Base-by-base conservation (phyloP, 2,113 vertebrate species). In the Syrrhaptes paradoxus region DNA sequence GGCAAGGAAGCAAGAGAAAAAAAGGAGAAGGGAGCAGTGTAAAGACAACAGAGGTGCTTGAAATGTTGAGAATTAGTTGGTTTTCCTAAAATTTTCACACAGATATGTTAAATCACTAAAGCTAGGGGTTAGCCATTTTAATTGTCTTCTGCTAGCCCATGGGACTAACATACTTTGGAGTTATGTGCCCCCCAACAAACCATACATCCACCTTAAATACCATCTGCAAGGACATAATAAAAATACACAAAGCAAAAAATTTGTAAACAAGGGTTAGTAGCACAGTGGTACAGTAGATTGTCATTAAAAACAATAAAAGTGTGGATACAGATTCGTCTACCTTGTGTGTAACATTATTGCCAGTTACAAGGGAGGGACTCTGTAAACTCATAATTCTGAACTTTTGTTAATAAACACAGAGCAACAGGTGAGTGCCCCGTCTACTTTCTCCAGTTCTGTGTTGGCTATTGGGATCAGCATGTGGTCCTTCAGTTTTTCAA, bases 401-500 rank as follows among this genome's bases (percentile, higher is more conserved):
- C 96, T 98, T 98, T 99, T 99, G 97, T 99, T 99, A 97, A 99
- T 98, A 90, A 99, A 98, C 48, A 99, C 94, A 4, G 98, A 99
- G 96, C 98, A 98, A 97, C 99, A 99, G 76, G 99, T 99, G 84
- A 99, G 98, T 38, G 96, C 54, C 45, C 99, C 99, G 1, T 99
- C 98, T 96, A 99, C 98, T 97, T 99, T 99, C 80, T 94, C 96
- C 96, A 98, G 98, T 98, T 99, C 99, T 70, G 92, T 91, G 90
- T 97, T 98, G 95, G 98, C 97, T 94, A 99, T 97, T 0, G 99
- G 99, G 87, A 99, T 99, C 98, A 99, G 98, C 98, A 98, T 98
- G 98, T 99, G 96, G 97, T 99, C 99, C 98, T 99, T 99, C 97
- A 99, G 98, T 94, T 99, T 99, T 97, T 99, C 99, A 95, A 99